phyloP scores from a whole-genome alignment of 1,140 invertebrate species.

The Papilio machaon region DNA sequence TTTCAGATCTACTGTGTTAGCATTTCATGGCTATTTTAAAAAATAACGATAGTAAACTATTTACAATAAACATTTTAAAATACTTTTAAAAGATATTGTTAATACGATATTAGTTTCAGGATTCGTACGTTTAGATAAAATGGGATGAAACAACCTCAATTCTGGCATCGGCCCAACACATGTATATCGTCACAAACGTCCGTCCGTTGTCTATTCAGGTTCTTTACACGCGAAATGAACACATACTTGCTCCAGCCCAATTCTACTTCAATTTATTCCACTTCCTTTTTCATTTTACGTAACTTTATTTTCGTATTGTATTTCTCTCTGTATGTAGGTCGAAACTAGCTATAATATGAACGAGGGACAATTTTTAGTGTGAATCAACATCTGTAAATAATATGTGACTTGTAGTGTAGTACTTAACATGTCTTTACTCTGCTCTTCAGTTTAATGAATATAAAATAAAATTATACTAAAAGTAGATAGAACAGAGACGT shows the following conservation, averaged over 20 bases:
- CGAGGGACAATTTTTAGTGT: background rate
- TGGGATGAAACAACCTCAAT: slow-evolving; percentile 27
- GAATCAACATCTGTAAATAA: background rate
- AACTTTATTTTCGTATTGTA: slow-evolving; percentile 34
- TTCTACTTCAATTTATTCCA: slow-evolving; percentile 37
- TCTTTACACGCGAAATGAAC: slow-evolving; percentile 37
- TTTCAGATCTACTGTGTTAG: background rate
- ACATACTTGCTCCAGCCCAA: slow-evolving; percentile 32
- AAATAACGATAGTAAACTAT: no score
- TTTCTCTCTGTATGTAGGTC: background rate
- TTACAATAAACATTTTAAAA: no score
- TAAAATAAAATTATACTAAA: no score
- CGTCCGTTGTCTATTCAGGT: slow-evolving; percentile 31
- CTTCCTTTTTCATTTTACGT: slow-evolving; percentile 37
- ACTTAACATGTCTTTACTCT: no score
- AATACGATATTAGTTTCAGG: slow-evolving; percentile 25
- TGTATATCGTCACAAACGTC: slow-evolving; percentile 35
- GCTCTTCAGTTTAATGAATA: no score
- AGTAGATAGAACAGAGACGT: no score
- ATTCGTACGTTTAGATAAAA: slow-evolving; percentile 19
- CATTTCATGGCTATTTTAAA: no score
- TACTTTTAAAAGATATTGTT: slow-evolving; percentile 4
- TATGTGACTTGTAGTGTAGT: background rate
- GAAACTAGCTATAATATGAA: slow-evolving; percentile 1
- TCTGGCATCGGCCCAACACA: slow-evolving; percentile 34